Conservation (phyloP, 2,797 vertebrate genomes). For the Kryptopterus vitreolus region DNA sequence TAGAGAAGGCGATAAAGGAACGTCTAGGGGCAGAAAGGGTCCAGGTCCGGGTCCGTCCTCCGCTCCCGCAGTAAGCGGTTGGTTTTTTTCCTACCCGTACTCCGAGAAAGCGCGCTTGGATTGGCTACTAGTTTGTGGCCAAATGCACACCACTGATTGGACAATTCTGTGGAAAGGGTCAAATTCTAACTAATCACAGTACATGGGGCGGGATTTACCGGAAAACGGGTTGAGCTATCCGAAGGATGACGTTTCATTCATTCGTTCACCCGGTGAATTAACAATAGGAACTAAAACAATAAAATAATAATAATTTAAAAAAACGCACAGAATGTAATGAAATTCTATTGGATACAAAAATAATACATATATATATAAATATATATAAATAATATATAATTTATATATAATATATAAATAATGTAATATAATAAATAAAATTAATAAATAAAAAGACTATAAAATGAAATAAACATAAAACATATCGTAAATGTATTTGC, state of each 20-base stretch:
- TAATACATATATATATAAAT: too few relatives aligned
- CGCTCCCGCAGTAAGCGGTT: background rate
- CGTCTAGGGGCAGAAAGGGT: background rate
- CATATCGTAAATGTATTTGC: too few relatives aligned
- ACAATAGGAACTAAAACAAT: background rate
- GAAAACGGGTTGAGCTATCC: constrained; percentile 48
- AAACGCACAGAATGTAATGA: background rate
- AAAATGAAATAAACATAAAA: too few relatives aligned
- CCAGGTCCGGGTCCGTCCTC: background rate
- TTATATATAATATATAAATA: too few relatives aligned
- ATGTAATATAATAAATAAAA: too few relatives aligned
- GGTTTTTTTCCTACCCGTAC: background rate
- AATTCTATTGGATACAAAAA: too few relatives aligned
- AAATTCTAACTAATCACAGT: background rate
- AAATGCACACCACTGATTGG: background rate
- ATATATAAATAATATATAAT: too few relatives aligned
- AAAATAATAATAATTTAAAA: background rate
- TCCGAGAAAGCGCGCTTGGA: background rate
- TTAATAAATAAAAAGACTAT: background rate
- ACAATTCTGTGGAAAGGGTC: too few relatives aligned
- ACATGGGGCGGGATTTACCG: background rate
- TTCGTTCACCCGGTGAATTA: constrained; percentile 47
- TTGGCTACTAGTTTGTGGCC: background rate
- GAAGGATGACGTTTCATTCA: constrained; percentile 79
- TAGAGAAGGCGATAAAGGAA: background rate